A percentile compares a stretch with the other conserved stretches of the same genome.
Conservation (phyloP, 2,113 vertebrate genomes). For the Gopherus evgoodei region DNA sequence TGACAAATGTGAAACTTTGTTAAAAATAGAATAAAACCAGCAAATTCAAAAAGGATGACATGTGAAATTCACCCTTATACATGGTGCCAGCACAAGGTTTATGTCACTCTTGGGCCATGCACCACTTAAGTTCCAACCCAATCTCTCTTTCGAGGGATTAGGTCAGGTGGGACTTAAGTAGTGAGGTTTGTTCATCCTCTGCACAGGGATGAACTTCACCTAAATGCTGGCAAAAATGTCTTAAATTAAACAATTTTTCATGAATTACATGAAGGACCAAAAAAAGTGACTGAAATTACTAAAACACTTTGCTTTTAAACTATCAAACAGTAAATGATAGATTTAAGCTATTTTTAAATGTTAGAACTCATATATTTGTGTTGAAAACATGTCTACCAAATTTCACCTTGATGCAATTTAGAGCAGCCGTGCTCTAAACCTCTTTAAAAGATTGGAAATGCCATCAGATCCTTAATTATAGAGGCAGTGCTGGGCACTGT, state of each 20-base stretch:
- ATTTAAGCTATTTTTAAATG: neutral
- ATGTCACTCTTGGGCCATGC: neutral
- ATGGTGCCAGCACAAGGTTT: neutral
- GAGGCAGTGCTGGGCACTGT: neutral
- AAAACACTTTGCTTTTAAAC: neutral
- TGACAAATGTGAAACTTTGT: neutral
- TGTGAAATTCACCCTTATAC: neutral
- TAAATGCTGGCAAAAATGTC: neutral
- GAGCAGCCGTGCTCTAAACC: neutral
- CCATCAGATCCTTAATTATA: neutral
- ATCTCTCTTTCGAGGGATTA: neutral
- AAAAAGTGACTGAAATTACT: neutral
- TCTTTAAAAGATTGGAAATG: neutral
- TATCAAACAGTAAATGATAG: fast-evolving
- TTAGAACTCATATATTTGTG: neutral
- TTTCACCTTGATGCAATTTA: neutral
- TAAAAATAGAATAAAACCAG: neutral
- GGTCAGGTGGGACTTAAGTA: neutral
- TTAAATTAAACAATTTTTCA: neutral
- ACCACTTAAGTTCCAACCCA: neutral
- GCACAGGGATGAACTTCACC: neutral
- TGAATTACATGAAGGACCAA: neutral
- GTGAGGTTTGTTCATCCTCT: neutral
- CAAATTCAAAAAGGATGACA: neutral
- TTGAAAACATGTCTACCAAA: neutral